These are phyloP conservation scores for Cloeon dipterum DNA, from an alignment of 2,888 invertebrate genomes.

Conservation along the genomic window DNA sequence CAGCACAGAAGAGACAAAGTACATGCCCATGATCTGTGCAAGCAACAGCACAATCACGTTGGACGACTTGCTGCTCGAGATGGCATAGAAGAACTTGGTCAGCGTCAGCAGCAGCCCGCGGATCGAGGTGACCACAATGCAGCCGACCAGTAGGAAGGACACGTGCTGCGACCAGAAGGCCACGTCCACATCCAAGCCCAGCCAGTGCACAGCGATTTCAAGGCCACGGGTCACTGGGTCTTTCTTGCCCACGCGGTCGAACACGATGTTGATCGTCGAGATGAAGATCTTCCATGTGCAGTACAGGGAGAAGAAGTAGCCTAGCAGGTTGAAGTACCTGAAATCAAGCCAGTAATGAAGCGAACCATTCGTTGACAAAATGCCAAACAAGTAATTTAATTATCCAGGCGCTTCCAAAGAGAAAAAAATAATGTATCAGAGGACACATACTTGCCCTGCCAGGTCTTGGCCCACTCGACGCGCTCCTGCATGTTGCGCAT, in stretches of 20 bases:
- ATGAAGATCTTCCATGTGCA: conserved; percentile 99
- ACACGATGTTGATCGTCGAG: conserved; percentile 94
- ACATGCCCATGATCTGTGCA: conserved; percentile 99
- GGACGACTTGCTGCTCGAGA: conserved; percentile 95
- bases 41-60: conserved; percentile 90
- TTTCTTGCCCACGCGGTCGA: conserved; percentile 94
- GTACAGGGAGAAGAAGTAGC: conserved; percentile 95
- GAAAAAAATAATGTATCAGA: too few species aligned
- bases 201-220: conserved; percentile 90
- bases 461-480: conserved; percentile 83
- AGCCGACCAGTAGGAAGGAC: conserved; percentile 89
- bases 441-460: conserved; percentile 90
- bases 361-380: too few species aligned
- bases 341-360: too few species aligned
- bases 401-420: too few species aligned
- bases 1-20: conserved; percentile 92
- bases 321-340: conserved; percentile 96
- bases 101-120: conserved; percentile 85
- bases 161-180: conserved; percentile 98
- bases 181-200: conserved; percentile 90
- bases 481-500: conserved; percentile 77
- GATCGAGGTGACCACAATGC: conserved; percentile 94
- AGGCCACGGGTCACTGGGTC: conserved; percentile 94
- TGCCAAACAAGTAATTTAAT: too few species aligned
- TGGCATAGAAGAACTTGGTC: conserved; percentile 99